These are phyloP conservation scores for Podarcis raffonei DNA, from an alignment of 2,113 vertebrate species.

Conservation along the genomic window DNA sequence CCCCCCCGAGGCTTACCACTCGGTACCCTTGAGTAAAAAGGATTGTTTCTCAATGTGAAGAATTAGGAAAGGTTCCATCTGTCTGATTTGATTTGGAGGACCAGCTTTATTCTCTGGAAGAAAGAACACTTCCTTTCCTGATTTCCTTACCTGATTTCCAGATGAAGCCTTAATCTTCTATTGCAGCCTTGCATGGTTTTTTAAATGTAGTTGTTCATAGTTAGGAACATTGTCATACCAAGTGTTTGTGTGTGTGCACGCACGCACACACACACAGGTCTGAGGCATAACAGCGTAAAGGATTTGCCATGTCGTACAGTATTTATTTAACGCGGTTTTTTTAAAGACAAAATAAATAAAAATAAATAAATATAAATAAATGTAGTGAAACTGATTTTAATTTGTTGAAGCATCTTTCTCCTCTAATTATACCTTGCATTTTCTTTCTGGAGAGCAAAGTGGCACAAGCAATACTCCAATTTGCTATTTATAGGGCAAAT, in stretches of 20 bases:
- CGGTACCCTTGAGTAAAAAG: neutral
- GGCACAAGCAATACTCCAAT: neutral
- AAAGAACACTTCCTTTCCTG: neutral
- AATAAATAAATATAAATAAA: neutral
- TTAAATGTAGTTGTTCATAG: slow-evolving; percentile 26
- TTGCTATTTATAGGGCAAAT: slow-evolving; percentile 21
- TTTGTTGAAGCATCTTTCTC: slow-evolving; percentile 9
- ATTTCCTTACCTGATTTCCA: neutral
- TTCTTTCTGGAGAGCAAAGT: slow-evolving; percentile 11
- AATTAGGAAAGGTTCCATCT: neutral
- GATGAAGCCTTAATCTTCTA: neutral
- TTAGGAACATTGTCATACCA: neutral
- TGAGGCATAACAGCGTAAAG: neutral
- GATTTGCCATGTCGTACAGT: neutral
- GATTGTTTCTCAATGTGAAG: neutral
- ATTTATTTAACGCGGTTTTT: neutral
- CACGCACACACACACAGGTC: neutral
- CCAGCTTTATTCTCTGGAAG: neutral
- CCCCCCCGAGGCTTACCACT: neutral
- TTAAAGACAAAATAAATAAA: neutral
- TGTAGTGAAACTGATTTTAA: neutral
- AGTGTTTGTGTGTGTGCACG: no score
- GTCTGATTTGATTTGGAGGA: neutral
- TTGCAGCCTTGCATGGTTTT: slow-evolving; percentile 16
- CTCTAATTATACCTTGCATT: neutral